A percentile compares a stretch with the other conserved stretches of the same genome.
Conservation (phyloP, 2,113 vertebrate genomes). For the Myrmophylax atrothorax region DNA sequence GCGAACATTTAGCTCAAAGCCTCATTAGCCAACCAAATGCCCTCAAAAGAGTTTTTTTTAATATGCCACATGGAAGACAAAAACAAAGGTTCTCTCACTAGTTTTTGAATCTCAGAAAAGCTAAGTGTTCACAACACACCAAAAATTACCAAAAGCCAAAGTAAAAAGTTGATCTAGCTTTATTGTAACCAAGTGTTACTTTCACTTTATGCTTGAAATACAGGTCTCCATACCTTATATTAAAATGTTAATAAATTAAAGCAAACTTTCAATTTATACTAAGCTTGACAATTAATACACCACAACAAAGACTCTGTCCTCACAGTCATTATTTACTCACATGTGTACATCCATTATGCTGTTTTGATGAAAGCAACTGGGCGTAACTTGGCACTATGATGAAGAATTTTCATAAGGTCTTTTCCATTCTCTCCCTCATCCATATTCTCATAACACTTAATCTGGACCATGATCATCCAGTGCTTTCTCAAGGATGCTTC, state of each 20-base stretch:
- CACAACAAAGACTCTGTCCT: background rate
- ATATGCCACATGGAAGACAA: background rate
- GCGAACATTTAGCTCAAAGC: background rate
- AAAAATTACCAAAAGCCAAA: background rate
- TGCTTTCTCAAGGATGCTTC: background rate
- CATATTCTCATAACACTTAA: background rate
- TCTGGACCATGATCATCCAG: background rate
- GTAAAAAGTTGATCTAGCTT: background rate
- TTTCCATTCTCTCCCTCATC: background rate
- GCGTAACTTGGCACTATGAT: fast-evolving
- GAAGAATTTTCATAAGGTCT: background rate
- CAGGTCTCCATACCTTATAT: background rate
- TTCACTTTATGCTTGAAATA: background rate
- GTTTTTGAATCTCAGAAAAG: background rate
- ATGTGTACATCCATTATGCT: background rate
- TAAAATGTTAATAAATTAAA: background rate
- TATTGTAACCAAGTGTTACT: background rate
- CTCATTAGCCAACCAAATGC: background rate
- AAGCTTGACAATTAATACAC: background rate
- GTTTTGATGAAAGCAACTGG: background rate
- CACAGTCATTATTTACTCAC: background rate
- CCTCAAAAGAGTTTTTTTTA: background rate
- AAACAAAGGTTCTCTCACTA: background rate
- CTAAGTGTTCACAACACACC: background rate
- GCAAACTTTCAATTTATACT: background rate